Conservation (phyloP, 1,140 invertebrate species). For the Meloidogyne exigua region DNA sequence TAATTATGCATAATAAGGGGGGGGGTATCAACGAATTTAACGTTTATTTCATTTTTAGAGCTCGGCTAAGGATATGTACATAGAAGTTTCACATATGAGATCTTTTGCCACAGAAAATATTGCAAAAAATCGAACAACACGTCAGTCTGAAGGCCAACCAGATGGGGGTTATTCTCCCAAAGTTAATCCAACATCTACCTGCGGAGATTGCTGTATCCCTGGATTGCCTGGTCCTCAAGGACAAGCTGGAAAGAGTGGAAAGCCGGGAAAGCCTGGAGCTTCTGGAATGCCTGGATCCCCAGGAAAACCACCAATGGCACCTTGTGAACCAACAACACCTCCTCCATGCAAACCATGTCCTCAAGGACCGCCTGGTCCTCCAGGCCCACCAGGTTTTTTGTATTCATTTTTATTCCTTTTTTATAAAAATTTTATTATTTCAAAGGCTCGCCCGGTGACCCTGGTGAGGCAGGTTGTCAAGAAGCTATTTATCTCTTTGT, state of each 20-base stretch:
- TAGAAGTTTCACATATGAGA: not conserved
- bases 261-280: constrained; percentile 37
- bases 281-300: constrained; percentile 17
- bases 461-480: not conserved
- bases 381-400: constrained; percentile 37
- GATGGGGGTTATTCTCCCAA: constrained; percentile 6
- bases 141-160: constrained; percentile 46
- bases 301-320: not conserved
- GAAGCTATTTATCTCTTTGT: too few species aligned
- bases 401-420: too few species aligned
- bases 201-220: constrained; percentile 38
- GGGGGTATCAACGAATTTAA: too few species aligned
- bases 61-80: not conserved
- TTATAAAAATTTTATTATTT: too few species aligned
- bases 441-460: not conserved
- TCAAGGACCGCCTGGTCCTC: constrained; percentile 45
- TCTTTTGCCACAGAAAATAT: constrained; percentile 17
- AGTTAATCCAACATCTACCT: constrained; percentile 37
- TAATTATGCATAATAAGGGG: too few species aligned
- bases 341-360: constrained; percentile 51
- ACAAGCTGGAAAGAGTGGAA: constrained; percentile 29
- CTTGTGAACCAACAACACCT: constrained; percentile 38
- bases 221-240: constrained; percentile 34
- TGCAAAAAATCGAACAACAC: constrained; percentile 41
- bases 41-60: not conserved